These are phyloP conservation scores for Drosophila nebulosa DNA, from an alignment of 1,140 invertebrate genomes.

Conservation along the genomic window DNA sequence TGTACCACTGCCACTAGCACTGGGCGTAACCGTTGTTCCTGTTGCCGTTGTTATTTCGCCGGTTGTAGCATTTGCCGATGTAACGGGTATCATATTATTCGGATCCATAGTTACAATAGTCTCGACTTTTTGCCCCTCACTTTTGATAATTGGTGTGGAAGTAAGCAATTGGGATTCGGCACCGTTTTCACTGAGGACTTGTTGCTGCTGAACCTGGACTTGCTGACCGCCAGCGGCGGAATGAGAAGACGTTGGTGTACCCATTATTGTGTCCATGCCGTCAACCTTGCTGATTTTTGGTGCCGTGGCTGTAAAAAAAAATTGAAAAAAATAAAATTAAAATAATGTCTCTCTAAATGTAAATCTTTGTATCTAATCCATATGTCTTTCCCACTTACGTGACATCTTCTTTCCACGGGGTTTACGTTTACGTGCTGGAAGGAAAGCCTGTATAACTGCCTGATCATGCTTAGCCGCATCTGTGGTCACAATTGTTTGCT, in stretches of 20 bases:
- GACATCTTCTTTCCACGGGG: constrained; percentile 78
- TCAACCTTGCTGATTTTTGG: constrained; percentile 80
- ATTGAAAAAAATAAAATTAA: constrained; percentile 1
- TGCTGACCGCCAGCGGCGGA: constrained; percentile 37
- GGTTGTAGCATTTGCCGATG: constrained; percentile 65
- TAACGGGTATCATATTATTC: constrained; percentile 73
- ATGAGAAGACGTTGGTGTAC: constrained; percentile 68
- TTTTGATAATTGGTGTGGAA: constrained; percentile 74
- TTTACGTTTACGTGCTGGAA: constrained; percentile 81
- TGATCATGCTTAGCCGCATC: constrained; percentile 78
- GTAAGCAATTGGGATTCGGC: constrained; percentile 57
- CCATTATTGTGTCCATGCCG: constrained; percentile 76
- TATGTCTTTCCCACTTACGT: constrained; percentile 46
- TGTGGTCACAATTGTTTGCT: constrained; percentile 72
- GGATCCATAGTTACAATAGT: constrained; percentile 79
- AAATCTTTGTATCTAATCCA: not conserved
- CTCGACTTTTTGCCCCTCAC: constrained; percentile 73
- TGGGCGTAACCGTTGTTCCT: constrained; percentile 47
- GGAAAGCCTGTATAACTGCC: constrained; percentile 81
- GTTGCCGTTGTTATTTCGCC: constrained; percentile 63
- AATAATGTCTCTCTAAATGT: not conserved
- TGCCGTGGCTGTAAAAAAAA: constrained; percentile 49
- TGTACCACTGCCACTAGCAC: constrained; percentile 46
- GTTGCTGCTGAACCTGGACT: constrained; percentile 53
- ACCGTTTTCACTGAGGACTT: constrained; percentile 72